Conservation (phyloP, 2,888 invertebrate genomes). For the Melanostoma scalare region DNA sequence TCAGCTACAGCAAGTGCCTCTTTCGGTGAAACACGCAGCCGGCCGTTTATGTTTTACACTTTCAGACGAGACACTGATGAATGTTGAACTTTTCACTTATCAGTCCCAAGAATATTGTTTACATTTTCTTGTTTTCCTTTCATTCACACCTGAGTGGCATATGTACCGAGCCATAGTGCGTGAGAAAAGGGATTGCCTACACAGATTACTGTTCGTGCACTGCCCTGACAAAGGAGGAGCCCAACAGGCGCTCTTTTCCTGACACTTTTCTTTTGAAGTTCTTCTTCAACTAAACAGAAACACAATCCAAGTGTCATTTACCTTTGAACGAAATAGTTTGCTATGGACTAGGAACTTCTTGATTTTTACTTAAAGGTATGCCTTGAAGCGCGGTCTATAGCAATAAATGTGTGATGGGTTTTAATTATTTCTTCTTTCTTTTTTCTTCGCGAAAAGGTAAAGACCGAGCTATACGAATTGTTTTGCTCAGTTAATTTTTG, state of each 20-base stretch:
- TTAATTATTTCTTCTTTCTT: constrained; percentile 57
- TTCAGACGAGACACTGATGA: constrained; percentile 58
- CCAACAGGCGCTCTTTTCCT: background rate
- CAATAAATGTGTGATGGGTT: constrained; percentile 62
- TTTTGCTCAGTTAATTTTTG: constrained; percentile 23
- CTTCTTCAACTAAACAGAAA: constrained; percentile 19
- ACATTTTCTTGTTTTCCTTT: constrained; percentile 31
- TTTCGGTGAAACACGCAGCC: background rate
- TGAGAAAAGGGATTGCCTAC: constrained; percentile 56
- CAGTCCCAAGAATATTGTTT: constrained; percentile 40
- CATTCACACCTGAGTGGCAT: constrained; percentile 59
- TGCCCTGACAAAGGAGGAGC: constrained; percentile 45
- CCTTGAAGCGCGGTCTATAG: constrained; percentile 9
- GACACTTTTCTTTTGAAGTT: constrained; percentile 2
- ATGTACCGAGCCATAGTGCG: background rate
- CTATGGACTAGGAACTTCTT: constrained; percentile 19
- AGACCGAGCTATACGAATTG: constrained; percentile 28
- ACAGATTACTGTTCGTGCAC: constrained; percentile 30
- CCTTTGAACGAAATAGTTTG: constrained; percentile 37
- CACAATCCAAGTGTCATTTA: constrained; percentile 60
- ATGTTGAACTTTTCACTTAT: constrained; percentile 67
- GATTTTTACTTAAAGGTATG: constrained; percentile 27
- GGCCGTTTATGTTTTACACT: background rate
- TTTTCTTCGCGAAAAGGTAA: constrained; percentile 50
- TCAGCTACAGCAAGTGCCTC: background rate